Conservation (phyloP, 2,888 invertebrate genomes). For the Tribolium freemani region DNA sequence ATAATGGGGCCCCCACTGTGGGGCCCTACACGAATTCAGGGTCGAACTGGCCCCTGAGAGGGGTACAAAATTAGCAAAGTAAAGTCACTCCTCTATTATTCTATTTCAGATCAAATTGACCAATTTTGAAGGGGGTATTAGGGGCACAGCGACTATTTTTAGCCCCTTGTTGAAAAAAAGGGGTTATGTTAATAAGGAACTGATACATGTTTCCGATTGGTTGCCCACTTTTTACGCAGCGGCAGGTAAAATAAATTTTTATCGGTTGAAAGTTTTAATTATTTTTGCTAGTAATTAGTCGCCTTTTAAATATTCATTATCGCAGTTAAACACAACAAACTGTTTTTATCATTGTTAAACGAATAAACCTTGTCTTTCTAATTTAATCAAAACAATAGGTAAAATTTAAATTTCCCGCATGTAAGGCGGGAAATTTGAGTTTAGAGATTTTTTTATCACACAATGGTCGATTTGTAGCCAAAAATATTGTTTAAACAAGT, state of each 20-base stretch:
- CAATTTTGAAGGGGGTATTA: conserved; percentile 88
- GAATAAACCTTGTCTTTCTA: no score
- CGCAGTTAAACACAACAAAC: no score
- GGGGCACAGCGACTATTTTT: conserved; percentile 84
- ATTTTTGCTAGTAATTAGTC: no score
- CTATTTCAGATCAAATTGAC: conserved; percentile 77
- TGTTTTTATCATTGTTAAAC: no score
- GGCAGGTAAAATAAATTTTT: conserved; percentile 52
- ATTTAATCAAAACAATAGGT: no score
- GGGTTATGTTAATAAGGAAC: conserved; percentile 73
- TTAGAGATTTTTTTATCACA: no score
- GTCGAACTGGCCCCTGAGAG: conserved; percentile 85
- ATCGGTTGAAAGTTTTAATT: not conserved
- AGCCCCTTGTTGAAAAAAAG: conserved; percentile 72
- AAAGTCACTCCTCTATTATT: conserved; percentile 39
- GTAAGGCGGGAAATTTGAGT: no score
- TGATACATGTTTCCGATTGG: conserved; percentile 88
- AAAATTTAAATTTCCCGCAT: no score
- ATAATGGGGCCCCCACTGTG: conserved; percentile 87
- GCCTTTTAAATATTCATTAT: no score
- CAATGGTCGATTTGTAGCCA: no score
- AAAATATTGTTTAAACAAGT: no score
- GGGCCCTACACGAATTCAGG: conserved; percentile 80
- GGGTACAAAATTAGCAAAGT: conserved; percentile 70
- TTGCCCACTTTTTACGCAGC: conserved; percentile 72